Evolutionary conservation across 2,888 invertebrate species (phyloP), one percentile per base, ranked within the genome.

Genomic region (Sarcophaga rosellei): DNA sequence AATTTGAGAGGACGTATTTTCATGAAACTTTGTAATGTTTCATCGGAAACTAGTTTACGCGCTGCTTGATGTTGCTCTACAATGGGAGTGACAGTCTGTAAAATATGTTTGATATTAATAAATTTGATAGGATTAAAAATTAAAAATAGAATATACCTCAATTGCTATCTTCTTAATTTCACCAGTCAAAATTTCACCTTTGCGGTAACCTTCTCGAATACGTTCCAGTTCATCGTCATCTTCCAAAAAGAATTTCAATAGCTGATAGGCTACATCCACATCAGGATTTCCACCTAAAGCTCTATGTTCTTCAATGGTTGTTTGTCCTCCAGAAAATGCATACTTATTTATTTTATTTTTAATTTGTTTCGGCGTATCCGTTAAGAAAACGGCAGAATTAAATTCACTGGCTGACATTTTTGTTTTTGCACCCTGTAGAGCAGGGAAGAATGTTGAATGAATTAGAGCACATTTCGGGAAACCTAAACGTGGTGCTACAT

Each of bases 351-450:
- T 96, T 95, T 99, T 99, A 91, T 96, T 98, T 93, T 99, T 99
- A 86, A 99, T 96, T 93, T 99, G 98, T 90, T 99, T 98, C 0
- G 98, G 95, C 0, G 98, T 98, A 90, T 99, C 99, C 4, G 96
- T 98, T n/a, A 99, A 94, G 93, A 96, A 99, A 89, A 99, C 97
- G 0, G 99, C 98, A 0, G 99, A 97, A 91, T 97, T 99, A 5
- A 95, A 94, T 90, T 99, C 99, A 90, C 98, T 98, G 17, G 99
- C 97, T 12, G 99, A 99, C 99, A 99, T 99, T 94, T 99, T 99
- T 25, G 98, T 97, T 92, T 98, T 97, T 0, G 99, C 98, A 1
- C 99, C 99, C 94, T 99, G 99, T 70, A 99, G 93, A 0, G 99
- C 97, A 0, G 98, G 99, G 88, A 98, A 96, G 95, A 99, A 99